A percentile compares a stretch with the other conserved stretches of the same genome.
These are phyloP conservation scores for Corythornis cristatus DNA, from an alignment of 2,113 vertebrate species.

Conservation along the genomic window DNA sequence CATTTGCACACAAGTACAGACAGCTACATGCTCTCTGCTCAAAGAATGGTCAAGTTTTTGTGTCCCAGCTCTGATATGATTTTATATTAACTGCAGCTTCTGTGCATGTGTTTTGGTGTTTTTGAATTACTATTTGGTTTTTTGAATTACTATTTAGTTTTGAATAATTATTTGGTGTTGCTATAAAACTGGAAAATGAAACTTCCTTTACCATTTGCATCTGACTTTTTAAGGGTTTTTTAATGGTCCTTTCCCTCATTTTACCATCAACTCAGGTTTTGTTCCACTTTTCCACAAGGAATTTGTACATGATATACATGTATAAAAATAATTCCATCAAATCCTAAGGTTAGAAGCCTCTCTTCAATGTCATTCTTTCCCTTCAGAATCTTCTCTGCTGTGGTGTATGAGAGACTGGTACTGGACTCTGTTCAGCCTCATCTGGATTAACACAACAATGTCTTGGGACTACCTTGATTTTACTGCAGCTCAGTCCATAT, in stretches of 20 bases:
- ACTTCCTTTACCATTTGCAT: not conserved
- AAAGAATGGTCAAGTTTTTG: not conserved
- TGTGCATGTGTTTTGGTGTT: not conserved
- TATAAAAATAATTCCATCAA: not conserved
- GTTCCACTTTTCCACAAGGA: not conserved
- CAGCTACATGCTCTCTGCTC: not conserved
- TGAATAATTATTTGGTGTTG: too few relatives aligned
- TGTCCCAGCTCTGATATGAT: not conserved
- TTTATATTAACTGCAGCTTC: not conserved
- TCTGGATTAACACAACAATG: not conserved
- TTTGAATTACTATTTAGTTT: too few relatives aligned
- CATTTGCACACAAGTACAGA: not conserved
- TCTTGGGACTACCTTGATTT: not conserved
- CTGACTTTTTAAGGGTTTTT: not conserved
- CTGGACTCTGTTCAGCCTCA: not conserved
- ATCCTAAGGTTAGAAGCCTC: not conserved
- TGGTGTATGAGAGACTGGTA: not conserved
- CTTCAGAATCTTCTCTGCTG: not conserved
- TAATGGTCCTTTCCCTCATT: not conserved
- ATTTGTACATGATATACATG: accelerated
- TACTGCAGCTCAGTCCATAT: not conserved
- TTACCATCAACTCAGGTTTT: not conserved
- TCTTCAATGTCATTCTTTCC: not conserved
- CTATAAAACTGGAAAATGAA: not conserved
- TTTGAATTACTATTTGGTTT: too few relatives aligned